Conservation (phyloP, 2,113 vertebrate species). For the Rhombomys opimus region DNA sequence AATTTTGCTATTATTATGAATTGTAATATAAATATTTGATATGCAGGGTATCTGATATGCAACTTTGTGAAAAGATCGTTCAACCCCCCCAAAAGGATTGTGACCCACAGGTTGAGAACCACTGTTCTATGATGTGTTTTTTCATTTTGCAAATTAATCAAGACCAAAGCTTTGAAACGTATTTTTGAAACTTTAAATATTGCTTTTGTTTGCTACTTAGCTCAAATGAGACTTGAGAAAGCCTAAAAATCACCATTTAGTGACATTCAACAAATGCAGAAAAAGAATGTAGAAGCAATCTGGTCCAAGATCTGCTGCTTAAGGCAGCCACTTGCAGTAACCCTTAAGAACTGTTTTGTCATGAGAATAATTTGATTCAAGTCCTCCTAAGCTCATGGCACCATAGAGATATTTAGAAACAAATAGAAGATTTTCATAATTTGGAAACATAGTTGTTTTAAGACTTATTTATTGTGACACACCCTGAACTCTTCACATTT, state of each 20-base stretch:
- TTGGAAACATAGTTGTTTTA: neutral
- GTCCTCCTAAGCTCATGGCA: neutral
- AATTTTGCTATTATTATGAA: neutral
- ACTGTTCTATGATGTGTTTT: neutral
- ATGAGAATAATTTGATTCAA: neutral
- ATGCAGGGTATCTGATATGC: neutral
- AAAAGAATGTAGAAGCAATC: neutral
- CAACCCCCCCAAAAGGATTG: accelerated
- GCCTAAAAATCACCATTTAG: neutral
- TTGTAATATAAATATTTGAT: neutral
- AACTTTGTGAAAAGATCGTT: neutral
- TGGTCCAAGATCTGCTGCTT: neutral
- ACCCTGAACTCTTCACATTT: neutral
- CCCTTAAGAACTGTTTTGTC: neutral
- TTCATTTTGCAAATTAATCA: neutral
- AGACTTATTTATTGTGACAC: neutral
- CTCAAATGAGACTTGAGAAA: neutral
- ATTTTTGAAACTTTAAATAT: neutral
- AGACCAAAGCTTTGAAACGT: constrained; percentile 17
- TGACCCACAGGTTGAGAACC: neutral
- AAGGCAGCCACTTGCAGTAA: neutral
- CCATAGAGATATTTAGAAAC: neutral
- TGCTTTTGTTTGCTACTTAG: neutral
- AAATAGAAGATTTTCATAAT: neutral
- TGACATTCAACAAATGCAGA: neutral